phyloP scores from a whole-genome alignment of 2,888 invertebrate genomes.

The Elysia crispata region DNA sequence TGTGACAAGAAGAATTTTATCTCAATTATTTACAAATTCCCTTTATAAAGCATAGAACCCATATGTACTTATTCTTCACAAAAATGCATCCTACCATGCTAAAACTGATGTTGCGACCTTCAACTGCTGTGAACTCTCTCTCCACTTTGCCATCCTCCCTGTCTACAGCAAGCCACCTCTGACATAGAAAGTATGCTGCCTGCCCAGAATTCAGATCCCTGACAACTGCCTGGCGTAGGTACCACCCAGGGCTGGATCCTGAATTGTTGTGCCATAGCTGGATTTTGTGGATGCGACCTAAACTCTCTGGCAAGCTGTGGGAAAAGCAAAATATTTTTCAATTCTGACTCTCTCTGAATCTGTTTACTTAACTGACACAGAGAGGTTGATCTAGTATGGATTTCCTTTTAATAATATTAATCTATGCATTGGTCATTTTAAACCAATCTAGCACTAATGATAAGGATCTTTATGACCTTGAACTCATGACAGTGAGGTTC shows the following conservation, averaged over 20 bases:
- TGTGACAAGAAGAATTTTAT: no score
- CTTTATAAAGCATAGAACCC: background rate
- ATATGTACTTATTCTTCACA: background rate
- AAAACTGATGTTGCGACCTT: conserved; percentile 61
- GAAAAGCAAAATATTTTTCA: no score
- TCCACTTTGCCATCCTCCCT: conserved; percentile 77
- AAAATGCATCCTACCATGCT: conserved; percentile 29
- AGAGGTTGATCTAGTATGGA: no score
- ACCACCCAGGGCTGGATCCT: conserved; percentile 77
- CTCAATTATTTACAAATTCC: no score
- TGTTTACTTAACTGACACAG: no score
- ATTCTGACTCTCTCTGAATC: no score
- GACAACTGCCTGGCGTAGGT: conserved; percentile 75
- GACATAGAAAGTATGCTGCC: conserved; percentile 75
- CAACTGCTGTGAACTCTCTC: conserved; percentile 73
- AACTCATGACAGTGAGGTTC: no score
- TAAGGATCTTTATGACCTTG: no score
- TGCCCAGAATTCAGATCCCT: conserved; percentile 73
- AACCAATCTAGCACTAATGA: no score
- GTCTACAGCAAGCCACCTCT: conserved; percentile 77
- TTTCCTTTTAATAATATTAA: no score
- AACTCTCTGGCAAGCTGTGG: conserved; percentile 72
- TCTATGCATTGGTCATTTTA: no score
- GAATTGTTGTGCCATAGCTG: conserved; percentile 78
- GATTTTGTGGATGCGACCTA: conserved; percentile 76